Base-by-base conservation (phyloP, 2,797 vertebrate species). In the Ctenosaura bakeri region DNA sequence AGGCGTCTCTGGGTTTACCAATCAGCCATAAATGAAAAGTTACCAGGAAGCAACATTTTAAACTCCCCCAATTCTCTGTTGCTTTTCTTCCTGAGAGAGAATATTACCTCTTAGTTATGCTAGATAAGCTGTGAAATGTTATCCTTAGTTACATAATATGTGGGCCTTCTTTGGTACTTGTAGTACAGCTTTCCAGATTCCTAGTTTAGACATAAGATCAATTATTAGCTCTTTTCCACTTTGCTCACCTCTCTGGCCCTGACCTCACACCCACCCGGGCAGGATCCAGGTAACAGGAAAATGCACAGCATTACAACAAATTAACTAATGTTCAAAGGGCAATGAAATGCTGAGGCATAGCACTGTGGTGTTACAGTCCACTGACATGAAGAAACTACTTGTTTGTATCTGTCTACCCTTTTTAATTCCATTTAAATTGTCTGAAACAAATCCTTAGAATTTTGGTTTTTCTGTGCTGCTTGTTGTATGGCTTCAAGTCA, bases 281-380 rank as follows among this genome's bases (percentile, higher is more conserved):
- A 87, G 32, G 79, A 54, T 16, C 74, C 32, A 69, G 22, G 42
- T 16, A 77, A 66, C 20, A 4, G 29, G 42, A 64, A 66, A n/a
- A 13, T 42, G 8, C 56, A 78, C 26, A 76, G 59, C 80, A 0
- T 83, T 46, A 56, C 83, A 90, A 89, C 73, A 83, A 76, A 88
- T 89, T 71, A 85, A 46, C 46, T 18, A 77, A n/a, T 50, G 88
- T 38, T 62, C 13, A 92, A 74, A 93, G 90, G 86, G 81, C 4
- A 0, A 50, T 86, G 32, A 18, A 29, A 7, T 76, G 26, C 26
- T 80, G 90, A 14, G 7, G 0, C 9, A n/a, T 38, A 64, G 59
- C 78, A 26, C 71, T 76, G 76, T 29, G 54, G 73, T 90, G 83
- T 54, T 64, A 83, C 87, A 92, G 93, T 54, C 62, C 1, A 2